Base-by-base conservation (phyloP, 2,797 vertebrate species). In the Neosalanx taihuensis region DNA sequence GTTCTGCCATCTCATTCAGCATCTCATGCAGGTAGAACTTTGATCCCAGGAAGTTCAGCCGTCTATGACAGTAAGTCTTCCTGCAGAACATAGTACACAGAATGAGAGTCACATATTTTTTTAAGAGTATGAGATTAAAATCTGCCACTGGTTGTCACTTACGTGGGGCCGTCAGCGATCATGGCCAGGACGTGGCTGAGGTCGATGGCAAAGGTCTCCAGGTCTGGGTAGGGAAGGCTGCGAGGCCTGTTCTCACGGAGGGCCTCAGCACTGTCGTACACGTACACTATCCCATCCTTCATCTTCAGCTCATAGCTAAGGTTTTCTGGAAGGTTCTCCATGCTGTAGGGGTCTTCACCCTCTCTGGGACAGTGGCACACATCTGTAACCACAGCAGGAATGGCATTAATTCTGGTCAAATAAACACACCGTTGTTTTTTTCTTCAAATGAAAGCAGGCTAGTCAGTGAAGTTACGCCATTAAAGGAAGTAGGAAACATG, bases 1-100 rank as follows among this genome's bases (percentile, higher is more conserved):
- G 91, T 85, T 99, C 97, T 0, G 96, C 95, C 93, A 97, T 96
- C 87, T 99, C 97, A 41, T 99, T 99, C 73, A 99, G 88, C 96
- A 99, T 99, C 84, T 99, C 97, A 0, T 99, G 97, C 70, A 99
- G 92, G 86, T 96, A 90, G 83, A 99, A 99, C 86, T 99, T 99
- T 30, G 96, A 98, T 79, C 92, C 93, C 85, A 99, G 85, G 84
- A 99, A 98, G 84, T 98, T 98, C 0, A 99, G 92, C 72, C 97
- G 90, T 77, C 94, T 93, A 83, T 99, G 95, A 81, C 97, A 99
- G 29, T 98, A 99, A 1, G 96, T 98, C 89, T 98, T 99, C 74
- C 97, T 99, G 89, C 61, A 83, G 83, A 75, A 72, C 64, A 51
- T 7, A 5, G 15, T 18, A 51, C 13, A n/a, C 51, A 58, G 7